Evolutionary conservation across 2,113 vertebrate genomes (phyloP).

Genomic region (Picathartes gymnocephalus): DNA sequence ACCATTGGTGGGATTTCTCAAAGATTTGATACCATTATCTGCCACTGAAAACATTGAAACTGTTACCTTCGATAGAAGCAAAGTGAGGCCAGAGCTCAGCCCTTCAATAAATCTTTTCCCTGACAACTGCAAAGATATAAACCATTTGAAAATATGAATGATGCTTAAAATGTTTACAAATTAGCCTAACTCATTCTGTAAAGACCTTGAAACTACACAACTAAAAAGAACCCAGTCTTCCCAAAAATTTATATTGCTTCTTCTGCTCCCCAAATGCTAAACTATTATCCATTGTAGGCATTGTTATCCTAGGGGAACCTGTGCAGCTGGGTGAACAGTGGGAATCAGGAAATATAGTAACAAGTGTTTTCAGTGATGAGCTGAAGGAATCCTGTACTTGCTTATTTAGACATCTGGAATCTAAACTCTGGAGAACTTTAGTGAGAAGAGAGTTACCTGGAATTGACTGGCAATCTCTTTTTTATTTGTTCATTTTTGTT

Average conservation of each 20-base stretch:
- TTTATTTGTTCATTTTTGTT: background rate
- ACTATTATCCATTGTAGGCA: fast-evolving
- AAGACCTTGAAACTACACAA: background rate
- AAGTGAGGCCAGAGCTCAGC: background rate
- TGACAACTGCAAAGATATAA: background rate
- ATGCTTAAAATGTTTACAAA: background rate
- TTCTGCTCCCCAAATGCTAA: background rate
- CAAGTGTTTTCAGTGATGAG: background rate
- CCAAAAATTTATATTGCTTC: background rate
- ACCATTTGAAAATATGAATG: background rate
- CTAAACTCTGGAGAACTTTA: background rate
- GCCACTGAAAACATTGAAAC: background rate
- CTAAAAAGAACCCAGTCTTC: background rate
- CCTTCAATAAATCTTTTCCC: background rate
- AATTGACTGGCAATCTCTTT: background rate
- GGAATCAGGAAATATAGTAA: background rate
- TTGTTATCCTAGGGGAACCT: background rate
- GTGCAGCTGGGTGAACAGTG: background rate
- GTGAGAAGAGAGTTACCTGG: background rate
- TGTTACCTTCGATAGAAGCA: background rate
- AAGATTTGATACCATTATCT: background rate
- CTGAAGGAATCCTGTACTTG: background rate
- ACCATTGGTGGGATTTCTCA: background rate
- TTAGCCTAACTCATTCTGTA: background rate
- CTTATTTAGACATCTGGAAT: background rate